Percentiles rank a stretch among this genome's conserved stretches.
phyloP scores from a whole-genome alignment of 2,797 vertebrate species.

The Hoplostethus mediterraneus region DNA sequence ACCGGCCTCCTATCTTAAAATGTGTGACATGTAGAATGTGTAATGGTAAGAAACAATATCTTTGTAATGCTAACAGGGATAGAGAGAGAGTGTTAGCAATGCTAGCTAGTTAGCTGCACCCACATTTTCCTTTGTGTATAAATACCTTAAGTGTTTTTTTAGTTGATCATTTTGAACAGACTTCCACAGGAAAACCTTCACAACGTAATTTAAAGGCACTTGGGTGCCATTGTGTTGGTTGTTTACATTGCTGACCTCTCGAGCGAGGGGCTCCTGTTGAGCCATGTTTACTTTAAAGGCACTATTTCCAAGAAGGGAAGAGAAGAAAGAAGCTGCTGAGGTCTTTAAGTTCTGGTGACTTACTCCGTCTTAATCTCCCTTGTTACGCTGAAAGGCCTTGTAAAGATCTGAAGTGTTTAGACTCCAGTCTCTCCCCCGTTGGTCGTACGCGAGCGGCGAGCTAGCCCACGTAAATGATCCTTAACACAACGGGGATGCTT shows the following conservation, averaged over 20 bases:
- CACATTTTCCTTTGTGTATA: background rate
- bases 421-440: slow-evolving; percentile 29
- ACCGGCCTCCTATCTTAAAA: background rate
- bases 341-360: slow-evolving; percentile 33
- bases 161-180: background rate
- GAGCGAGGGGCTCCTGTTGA: slow-evolving; percentile 9
- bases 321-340: slow-evolving; percentile 19
- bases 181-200: slow-evolving; percentile 27
- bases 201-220: slow-evolving; percentile 18
- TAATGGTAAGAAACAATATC: background rate
- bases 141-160: too few relatives aligned
- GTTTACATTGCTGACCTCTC: slow-evolving; percentile 40
- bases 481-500: background rate
- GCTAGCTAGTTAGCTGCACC: too few relatives aligned
- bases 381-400: slow-evolving; percentile 27
- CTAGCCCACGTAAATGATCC: background rate
- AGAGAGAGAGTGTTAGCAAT: too few relatives aligned
- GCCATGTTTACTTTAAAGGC: slow-evolving; percentile 50
- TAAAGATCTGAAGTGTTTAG: slow-evolving; percentile 34
- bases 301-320: slow-evolving; percentile 27
- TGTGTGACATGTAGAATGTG: background rate
- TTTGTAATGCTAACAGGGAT: background rate
- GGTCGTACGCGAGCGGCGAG: slow-evolving; percentile 10
- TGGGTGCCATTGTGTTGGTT: slow-evolving; percentile 25
- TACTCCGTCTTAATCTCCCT: slow-evolving; percentile 42